Base-by-base conservation (phyloP, 2,797 vertebrate genomes). In the Malacoctenus gilli region DNA sequence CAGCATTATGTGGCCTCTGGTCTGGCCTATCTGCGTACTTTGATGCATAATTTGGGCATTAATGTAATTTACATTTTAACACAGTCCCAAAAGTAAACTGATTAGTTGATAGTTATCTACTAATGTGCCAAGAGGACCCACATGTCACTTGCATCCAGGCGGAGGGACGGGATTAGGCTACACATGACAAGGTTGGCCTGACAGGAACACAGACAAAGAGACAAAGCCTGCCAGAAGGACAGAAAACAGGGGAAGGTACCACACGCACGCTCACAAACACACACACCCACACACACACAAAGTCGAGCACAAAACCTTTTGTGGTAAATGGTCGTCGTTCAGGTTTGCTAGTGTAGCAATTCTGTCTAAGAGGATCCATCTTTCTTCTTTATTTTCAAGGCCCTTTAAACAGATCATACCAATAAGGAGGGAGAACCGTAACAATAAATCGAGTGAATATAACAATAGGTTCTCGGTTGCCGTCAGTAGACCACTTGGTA, bases 11-110 rank as follows among this genome's bases (percentile, higher is more conserved):
- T 61, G 71, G 84, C 85, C 89, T 82, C 85, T 86, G 88, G 86
- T 77, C 82, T 56, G 77, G 82, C 79, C 87, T 89, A 79, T 82
- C 86, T 88, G 79, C 65, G 75, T 82, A 84, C 81, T 85, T 86
- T 83, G 87, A 91, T 90, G 91, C 88, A 91, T 92, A 90, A 92
- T 92, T 91, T 87, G 82, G 79, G 74, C 88, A 89, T 92, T 92
- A 92, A 92, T 91, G 90, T 74, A 85, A 91, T 92, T 93, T 93
- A 87, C 89, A 92, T 93, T 91, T 92, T 91, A 91, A 92, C 89
- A 85, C 89, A 91, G 86, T 86, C 88, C 86, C 85, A 82, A 86
- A 87, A 89, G 89, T 92, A 91, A 92, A 91, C 88, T 89, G 89
- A 92, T 91, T 91, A 93, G 87, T 85, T 82, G 90, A 92, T 92